Conservation (phyloP, 1,140 invertebrate genomes). For the Cydia splendana region DNA sequence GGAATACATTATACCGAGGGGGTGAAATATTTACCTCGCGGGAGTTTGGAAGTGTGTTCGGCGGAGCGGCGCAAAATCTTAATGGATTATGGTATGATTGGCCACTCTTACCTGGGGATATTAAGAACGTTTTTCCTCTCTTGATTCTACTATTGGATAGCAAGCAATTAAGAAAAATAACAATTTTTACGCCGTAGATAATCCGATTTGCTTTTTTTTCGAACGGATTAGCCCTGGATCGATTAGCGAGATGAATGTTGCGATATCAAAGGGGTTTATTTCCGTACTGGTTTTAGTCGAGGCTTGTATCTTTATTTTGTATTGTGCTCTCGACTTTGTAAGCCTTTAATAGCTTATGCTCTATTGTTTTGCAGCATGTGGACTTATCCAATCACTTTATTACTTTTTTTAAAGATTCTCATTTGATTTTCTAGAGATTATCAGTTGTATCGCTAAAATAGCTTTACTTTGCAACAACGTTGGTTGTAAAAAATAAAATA, state of each 20-base stretch:
- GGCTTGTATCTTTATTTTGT: constrained; percentile 25
- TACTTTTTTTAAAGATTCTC: not conserved
- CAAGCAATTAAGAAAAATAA: constrained; percentile 58
- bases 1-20: constrained; percentile 72
- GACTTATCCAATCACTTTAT: not conserved
- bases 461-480: not conserved
- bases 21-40: constrained; percentile 76
- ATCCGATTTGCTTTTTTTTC: constrained; percentile 45
- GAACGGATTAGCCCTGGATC: constrained; percentile 35
- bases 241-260: constrained; percentile 43
- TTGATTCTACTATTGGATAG: constrained; percentile 46
- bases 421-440: not conserved
- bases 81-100: constrained; percentile 78
- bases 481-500: not conserved
- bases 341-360: constrained; percentile 4
- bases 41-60: constrained; percentile 74
- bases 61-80: constrained; percentile 70
- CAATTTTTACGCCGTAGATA: constrained; percentile 45
- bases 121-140: constrained; percentile 56
- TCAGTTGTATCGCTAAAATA: not conserved
- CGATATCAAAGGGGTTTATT: constrained; percentile 39
- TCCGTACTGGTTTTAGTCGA: constrained; percentile 1
- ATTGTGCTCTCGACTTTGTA: constrained; percentile 13
- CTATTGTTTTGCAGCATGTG: constrained; percentile 5
- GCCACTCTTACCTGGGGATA: constrained; percentile 65